Conservation (phyloP, 2,113 vertebrate species). For the Lagopus leucura region DNA sequence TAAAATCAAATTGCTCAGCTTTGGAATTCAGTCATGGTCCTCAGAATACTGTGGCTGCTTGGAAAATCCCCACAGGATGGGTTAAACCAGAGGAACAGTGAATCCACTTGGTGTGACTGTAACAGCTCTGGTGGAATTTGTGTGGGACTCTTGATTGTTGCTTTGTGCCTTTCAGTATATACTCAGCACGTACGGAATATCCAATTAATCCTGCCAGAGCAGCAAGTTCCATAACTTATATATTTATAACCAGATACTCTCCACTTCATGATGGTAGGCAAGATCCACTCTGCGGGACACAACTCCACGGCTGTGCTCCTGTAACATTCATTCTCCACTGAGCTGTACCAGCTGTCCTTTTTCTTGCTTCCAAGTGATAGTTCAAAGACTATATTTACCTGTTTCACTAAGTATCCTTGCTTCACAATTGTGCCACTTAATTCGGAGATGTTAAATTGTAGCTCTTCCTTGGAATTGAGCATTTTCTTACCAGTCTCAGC, state of each 20-base stretch:
- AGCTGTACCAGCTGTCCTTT: not conserved
- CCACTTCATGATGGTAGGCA: not conserved
- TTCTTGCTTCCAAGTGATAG: not conserved
- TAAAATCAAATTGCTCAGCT: not conserved
- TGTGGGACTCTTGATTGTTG: not conserved
- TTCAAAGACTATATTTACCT: constrained; percentile 77
- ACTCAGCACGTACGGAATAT: not conserved
- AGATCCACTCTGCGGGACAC: not conserved
- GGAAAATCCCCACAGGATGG: not conserved
- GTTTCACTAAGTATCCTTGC: constrained; percentile 93
- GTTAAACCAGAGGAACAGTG: not conserved
- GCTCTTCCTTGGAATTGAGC: constrained; percentile 82
- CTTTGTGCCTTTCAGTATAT: not conserved
- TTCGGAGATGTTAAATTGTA: constrained; percentile 84
- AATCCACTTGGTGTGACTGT: not conserved
- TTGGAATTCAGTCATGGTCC: not conserved
- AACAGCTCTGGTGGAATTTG: not conserved
- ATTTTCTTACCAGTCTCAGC: constrained; percentile 86
- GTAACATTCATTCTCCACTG: not conserved
- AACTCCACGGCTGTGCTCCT: not conserved
- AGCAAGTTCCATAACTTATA: not conserved
- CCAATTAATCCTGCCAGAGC: not conserved
- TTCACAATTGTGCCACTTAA: constrained; percentile 89
- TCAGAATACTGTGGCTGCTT: not conserved
- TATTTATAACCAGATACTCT: not conserved